Evolutionary conservation across 37 sponge, comb jelly and placozoan species (phyloP).

Genomic region (Spongilla lacustris): DNA sequence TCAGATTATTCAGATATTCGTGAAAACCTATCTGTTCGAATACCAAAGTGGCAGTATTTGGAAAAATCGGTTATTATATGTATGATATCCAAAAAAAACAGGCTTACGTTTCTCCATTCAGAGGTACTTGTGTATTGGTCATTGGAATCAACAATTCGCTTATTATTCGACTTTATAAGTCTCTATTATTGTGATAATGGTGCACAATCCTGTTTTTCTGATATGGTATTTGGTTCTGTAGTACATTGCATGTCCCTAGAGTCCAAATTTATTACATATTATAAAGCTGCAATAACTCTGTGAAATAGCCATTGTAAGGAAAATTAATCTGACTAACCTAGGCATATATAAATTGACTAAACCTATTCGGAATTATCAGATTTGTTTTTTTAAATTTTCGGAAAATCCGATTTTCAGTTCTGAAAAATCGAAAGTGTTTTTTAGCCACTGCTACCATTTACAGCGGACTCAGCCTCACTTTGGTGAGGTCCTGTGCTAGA

Average conservation of each 20-base stretch:
- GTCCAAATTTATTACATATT: not conserved
- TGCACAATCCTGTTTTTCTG: not conserved
- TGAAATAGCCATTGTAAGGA: constrained; percentile 1
- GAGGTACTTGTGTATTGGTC: not conserved
- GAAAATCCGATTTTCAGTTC: not conserved
- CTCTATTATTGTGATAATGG: not conserved
- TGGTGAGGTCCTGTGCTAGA: constrained; percentile 1
- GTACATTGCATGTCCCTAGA: not conserved
- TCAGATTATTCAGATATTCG: constrained; percentile 1
- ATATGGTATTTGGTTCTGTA: constrained; percentile 1
- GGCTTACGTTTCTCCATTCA: not conserved
- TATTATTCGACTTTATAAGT: not conserved
- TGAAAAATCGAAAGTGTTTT: not conserved
- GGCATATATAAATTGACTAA: not conserved
- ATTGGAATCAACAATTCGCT: constrained; percentile 1
- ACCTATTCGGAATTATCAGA: not conserved
- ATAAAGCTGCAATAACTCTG: not conserved
- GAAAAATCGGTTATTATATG: not conserved
- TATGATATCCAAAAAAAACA: constrained; percentile 1
- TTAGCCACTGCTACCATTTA: not conserved
- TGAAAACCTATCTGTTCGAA: not conserved
- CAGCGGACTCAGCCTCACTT: not conserved
- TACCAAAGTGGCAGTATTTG: constrained; percentile 1
- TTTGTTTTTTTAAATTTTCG: not conserved
- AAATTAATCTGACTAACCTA: not conserved